Percentiles rank a stretch among this genome's conserved stretches.
Conservation (phyloP, 1,140 invertebrate genomes). For the Heliconius congener region DNA sequence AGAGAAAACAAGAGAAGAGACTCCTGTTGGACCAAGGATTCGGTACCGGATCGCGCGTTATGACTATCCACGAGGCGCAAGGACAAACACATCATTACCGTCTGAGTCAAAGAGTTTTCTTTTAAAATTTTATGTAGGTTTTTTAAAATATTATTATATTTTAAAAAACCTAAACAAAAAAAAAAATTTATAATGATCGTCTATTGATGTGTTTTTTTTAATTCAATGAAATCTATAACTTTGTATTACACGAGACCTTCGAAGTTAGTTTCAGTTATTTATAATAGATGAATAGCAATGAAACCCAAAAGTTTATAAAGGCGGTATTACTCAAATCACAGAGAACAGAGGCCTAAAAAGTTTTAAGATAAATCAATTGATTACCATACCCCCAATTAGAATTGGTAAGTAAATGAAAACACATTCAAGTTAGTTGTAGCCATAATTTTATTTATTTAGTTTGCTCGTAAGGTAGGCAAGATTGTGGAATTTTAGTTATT, state of each 20-base stretch:
- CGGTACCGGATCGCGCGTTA: no score
- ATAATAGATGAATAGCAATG: slow-evolving; percentile 20
- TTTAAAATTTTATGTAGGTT: no score
- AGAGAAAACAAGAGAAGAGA: no score
- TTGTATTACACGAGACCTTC: slow-evolving; percentile 18
- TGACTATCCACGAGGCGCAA: no score
- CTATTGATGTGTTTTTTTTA: neutral
- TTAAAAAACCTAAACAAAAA: neutral
- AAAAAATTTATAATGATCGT: neutral
- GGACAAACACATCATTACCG: no score
- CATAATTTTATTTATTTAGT: neutral
- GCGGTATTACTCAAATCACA: slow-evolving; percentile 26
- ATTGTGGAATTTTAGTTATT: neutral
- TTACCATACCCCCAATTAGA: slow-evolving; percentile 26
- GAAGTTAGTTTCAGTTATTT: slow-evolving; percentile 19
- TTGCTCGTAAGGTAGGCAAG: neutral
- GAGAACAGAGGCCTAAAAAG: slow-evolving; percentile 18
- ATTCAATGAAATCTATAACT: slow-evolving; percentile 17
- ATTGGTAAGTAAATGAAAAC: slow-evolving; percentile 25
- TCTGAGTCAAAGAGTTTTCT: no score
- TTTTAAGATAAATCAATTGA: slow-evolving; percentile 28
- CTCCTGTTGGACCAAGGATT: no score
- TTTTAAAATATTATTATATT: no score
- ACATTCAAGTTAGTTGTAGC: slow-evolving; percentile 9
- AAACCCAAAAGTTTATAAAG: slow-evolving; percentile 25